Percentiles rank a stretch among this genome's conserved stretches.
phyloP scores from a whole-genome alignment of 2,888 invertebrate genomes.

The Onchidella celtica region DNA sequence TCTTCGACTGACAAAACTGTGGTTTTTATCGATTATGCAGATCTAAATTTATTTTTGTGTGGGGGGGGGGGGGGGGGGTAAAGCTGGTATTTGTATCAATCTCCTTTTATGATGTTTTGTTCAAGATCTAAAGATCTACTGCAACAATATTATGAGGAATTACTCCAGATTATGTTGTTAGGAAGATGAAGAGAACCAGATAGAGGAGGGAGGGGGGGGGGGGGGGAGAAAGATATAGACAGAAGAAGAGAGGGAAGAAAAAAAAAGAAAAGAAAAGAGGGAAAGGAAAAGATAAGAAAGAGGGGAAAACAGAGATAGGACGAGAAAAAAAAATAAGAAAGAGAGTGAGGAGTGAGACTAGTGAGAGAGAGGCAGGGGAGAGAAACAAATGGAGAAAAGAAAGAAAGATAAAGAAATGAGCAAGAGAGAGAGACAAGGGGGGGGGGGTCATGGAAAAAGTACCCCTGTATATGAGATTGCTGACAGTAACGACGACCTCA shows the following conservation, averaged over 20 bases:
- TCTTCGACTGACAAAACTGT: too few relatives aligned
- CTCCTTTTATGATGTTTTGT: not conserved
- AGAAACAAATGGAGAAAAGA: not conserved
- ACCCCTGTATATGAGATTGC: not conserved
- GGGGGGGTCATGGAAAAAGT: not conserved
- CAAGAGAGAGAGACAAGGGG: not conserved
- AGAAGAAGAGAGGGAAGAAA: not conserved
- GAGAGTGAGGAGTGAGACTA: conserved; percentile 4
- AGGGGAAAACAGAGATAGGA: not conserved
- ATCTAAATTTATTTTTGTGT: too few relatives aligned
- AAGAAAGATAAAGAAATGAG: not conserved
- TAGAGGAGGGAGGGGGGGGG: not conserved
- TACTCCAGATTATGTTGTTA: not conserved
- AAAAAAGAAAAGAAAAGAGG: not conserved
- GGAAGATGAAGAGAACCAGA: not conserved
- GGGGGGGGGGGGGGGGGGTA: not conserved
- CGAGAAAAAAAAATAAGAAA: not conserved
- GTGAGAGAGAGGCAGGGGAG: not conserved
- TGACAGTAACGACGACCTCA: too few relatives aligned
- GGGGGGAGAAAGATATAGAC: not conserved
- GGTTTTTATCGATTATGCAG: too few relatives aligned
- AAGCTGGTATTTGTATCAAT: not conserved
- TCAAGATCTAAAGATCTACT: not conserved
- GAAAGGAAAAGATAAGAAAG: not conserved
- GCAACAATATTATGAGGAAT: too few relatives aligned